These are phyloP conservation scores for Druon quercuslanigerum DNA, from an alignment of 1,140 invertebrate genomes.

Conservation along the genomic window DNA sequence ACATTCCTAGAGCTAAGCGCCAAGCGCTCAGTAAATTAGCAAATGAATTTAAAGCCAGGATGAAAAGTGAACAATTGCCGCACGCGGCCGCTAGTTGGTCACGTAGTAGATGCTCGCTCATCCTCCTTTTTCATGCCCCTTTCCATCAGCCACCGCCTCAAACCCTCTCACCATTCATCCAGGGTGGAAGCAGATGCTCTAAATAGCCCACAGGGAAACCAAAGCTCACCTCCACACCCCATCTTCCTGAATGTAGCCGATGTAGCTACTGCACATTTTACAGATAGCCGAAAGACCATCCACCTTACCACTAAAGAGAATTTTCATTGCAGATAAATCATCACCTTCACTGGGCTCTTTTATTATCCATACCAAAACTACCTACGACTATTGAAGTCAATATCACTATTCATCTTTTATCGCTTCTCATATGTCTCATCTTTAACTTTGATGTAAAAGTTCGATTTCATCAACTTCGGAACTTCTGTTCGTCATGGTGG, in stretches of 20 bases:
- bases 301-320: constrained; percentile 40
- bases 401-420: not conserved
- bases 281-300: constrained; percentile 35
- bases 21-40: constrained; percentile 52
- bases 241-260: constrained; percentile 42
- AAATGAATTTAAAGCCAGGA: constrained; percentile 59
- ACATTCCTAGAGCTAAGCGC: not conserved
- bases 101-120: constrained; percentile 53
- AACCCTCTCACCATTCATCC: constrained; percentile 39
- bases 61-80: constrained; percentile 54
- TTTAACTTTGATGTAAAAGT: not conserved
- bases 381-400: not conserved
- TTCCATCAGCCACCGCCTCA: constrained; percentile 49
- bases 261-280: constrained; percentile 49
- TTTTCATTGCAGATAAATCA: constrained; percentile 53
- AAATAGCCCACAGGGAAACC: constrained; percentile 69
- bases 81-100: constrained; percentile 44
- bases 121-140: constrained; percentile 44
- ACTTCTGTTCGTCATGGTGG: too few relatives aligned
- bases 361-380: constrained; percentile 44
- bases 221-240: constrained; percentile 51
- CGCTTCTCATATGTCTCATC: not conserved
- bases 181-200: constrained; percentile 69
- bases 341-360: constrained; percentile 42
- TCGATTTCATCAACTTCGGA: too few relatives aligned